A percentile compares a stretch with the other conserved stretches of the same genome.
phyloP scores from a whole-genome alignment of 1,140 invertebrate genomes.

The Trichogramma pretiosum region DNA sequence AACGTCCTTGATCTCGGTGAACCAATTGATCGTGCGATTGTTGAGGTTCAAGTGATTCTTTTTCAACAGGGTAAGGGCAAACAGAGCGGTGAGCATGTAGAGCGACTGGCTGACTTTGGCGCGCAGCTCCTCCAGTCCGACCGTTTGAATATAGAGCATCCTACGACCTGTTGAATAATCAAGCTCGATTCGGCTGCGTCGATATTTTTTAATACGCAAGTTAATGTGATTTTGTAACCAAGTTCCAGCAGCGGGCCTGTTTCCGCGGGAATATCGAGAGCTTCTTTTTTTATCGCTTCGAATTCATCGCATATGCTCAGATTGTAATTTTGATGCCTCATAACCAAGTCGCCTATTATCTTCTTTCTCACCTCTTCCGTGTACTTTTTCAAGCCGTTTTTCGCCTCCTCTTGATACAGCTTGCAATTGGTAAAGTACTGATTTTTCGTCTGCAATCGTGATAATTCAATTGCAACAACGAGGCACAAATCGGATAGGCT shows the following conservation, averaged over 20 bases:
- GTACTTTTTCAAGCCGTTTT: conserved; percentile 25
- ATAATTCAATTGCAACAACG: conserved; percentile 12
- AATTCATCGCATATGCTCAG: conserved; percentile 33
- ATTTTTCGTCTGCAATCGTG: conserved; percentile 24
- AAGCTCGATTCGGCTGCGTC: conserved; percentile 20
- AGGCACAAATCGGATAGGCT: conserved; percentile 13
- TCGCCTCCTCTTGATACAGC: conserved; percentile 31
- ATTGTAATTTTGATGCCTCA: conserved; percentile 31
- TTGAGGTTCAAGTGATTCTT: conserved; percentile 41
- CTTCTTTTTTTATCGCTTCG: conserved; percentile 27
- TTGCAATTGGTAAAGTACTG: conserved; percentile 31
- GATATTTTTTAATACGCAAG: conserved; percentile 32
- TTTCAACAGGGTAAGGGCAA: conserved; percentile 39
- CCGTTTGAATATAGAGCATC: no score
- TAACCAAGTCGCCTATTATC: conserved; percentile 27
- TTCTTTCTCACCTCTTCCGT: conserved; percentile 24
- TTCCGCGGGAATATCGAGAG: conserved; percentile 40
- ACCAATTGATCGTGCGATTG: conserved; percentile 42
- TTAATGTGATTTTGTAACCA: conserved; percentile 39
- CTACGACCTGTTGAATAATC: no score
- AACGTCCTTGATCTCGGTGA: conserved; percentile 42
- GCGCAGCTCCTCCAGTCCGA: no score
- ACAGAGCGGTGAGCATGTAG: conserved; percentile 34
- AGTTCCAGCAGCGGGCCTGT: conserved; percentile 44
- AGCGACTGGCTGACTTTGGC: conserved; percentile 36